These are phyloP conservation scores for Sclerodermus sp. DNA, from an alignment of 2,888 invertebrate species.

Conservation along the genomic window DNA sequence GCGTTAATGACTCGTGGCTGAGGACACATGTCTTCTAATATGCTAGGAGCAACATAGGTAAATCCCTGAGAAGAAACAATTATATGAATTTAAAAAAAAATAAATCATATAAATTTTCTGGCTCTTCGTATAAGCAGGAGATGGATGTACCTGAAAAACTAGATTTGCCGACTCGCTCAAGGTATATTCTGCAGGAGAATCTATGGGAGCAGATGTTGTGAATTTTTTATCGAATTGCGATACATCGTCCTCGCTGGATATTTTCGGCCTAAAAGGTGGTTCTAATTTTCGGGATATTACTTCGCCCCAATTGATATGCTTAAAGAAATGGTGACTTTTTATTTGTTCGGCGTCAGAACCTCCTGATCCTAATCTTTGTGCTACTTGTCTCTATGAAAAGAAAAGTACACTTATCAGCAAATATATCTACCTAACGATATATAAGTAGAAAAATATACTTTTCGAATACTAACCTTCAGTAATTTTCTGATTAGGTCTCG, in stretches of 20 bases:
- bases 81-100: constrained; percentile 17
- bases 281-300: constrained; percentile 84
- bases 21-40: constrained; percentile 83
- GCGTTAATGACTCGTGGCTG: constrained; percentile 78
- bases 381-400: constrained; percentile 64
- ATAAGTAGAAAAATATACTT: neutral
- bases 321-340: constrained; percentile 90
- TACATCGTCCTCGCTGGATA: constrained; percentile 93
- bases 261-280: constrained; percentile 92
- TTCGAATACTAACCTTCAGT: constrained; percentile 68
- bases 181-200: constrained; percentile 92
- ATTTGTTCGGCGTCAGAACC: constrained; percentile 84
- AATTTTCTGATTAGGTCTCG: constrained; percentile 89
- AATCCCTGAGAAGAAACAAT: constrained; percentile 94
- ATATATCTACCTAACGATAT: neutral
- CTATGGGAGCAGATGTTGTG: constrained; percentile 94
- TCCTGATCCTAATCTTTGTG: constrained; percentile 84
- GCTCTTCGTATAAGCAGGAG: too few relatives aligned
- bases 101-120: too few relatives aligned
- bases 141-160: constrained; percentile 97
- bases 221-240: constrained; percentile 98
- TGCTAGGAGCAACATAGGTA: constrained; percentile 97
- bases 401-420: neutral
- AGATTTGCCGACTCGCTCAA: constrained; percentile 96
- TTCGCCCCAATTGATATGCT: constrained; percentile 91